phyloP scores from a whole-genome alignment of 2,888 invertebrate genomes.

The Trichopria drosophilae region DNA sequence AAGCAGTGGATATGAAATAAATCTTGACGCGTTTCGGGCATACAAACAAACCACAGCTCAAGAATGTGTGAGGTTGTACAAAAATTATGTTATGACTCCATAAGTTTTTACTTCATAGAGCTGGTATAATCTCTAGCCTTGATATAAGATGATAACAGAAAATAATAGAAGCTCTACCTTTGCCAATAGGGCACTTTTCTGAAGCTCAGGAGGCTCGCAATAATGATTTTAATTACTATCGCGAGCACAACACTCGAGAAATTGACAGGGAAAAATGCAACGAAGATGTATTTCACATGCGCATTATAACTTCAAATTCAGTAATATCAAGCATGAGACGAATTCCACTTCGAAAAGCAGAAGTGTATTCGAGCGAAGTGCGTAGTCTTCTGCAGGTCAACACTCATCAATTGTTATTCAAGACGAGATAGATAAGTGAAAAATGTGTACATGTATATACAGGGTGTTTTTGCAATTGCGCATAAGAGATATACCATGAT shows the following conservation, averaged over 20 bases:
- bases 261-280: not conserved
- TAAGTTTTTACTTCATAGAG: too few species aligned
- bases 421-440: too few species aligned
- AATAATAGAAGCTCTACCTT: too few species aligned
- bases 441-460: too few species aligned
- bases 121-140: too few species aligned
- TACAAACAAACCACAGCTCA: constrained; percentile 26
- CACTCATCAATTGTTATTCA: too few species aligned
- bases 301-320: not conserved
- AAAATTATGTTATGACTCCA: constrained; percentile 31
- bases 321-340: not conserved
- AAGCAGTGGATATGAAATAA: constrained; percentile 21
- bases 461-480: too few species aligned
- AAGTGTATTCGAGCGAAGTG: not conserved
- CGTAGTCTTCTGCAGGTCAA: not conserved
- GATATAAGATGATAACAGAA: too few species aligned
- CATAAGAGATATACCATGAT: too few species aligned
- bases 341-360: not conserved
- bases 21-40: constrained; percentile 22
- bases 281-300: constrained; percentile 1
- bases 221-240: constrained; percentile 18
- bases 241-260: not conserved
- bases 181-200: too few species aligned
- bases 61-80: constrained; percentile 23
- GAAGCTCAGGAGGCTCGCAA: constrained; percentile 31